Evolutionary conservation across 2,888 invertebrate genomes (phyloP), one percentile per base, ranked within the genome.

Genomic region (Drosophila maculinotata): DNA sequence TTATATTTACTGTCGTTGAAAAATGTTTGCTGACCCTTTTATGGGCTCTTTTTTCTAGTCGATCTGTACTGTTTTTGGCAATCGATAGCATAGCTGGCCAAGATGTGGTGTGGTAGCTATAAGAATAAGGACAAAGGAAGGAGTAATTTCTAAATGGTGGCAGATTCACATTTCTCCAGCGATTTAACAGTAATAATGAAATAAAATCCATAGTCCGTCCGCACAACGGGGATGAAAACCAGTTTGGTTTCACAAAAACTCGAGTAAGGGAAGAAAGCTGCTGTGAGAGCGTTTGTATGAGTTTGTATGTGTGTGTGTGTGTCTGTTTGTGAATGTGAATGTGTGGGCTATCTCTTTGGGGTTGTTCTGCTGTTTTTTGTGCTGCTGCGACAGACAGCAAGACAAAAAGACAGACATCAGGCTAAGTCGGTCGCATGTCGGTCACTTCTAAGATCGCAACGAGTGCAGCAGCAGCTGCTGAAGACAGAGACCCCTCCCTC

Each of bases 191-290:
- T 62, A 33, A 63, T 86, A 85, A 82, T 79, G 39, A 86, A 86
- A 83, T 76, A 66, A 76, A n/a, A n/a, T n/a, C n/a, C n/a, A n/a
- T n/a, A n/a, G n/a, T n/a, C n/a, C n/a, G 67, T 74, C 78, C 45
- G 68, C 49, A 53, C 74, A 64, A 74, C 87, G 59, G 80, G 87
- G 80, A 80, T 80, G 80, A 80, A 80, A 80, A 83, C 87, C 74
- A 74, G 87, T 75, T 75, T 75, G 31, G 12, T 62, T 66, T 63
- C 67, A 30, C 36, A 35, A 38, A 62, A 59, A 60, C 39, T 57
- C 48, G 64, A 70, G 79, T 64, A 79, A 76, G 87, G 87, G 80
- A 79, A 80, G 80, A 77, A 80, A 80, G 81, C 60, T 71, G 60
- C 63, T 76, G 35, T 42, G 69, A 49, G 66, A 59, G 75, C 53